phyloP scores from a whole-genome alignment of 2,797 vertebrate species.

The Platalea minor region DNA sequence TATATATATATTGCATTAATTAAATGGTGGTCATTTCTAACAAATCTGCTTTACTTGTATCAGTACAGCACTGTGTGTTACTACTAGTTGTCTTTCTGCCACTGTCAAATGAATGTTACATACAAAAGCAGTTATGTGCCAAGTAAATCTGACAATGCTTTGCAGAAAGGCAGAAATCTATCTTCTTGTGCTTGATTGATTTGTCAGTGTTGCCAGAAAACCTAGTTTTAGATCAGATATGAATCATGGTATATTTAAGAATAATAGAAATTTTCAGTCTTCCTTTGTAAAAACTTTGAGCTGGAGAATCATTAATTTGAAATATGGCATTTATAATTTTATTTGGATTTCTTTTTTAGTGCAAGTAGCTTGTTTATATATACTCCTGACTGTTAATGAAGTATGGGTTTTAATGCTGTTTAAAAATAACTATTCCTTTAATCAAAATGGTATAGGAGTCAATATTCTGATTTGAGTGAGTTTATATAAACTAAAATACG shows the following conservation, averaged over 20 bases:
- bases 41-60: background rate
- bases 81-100: background rate
- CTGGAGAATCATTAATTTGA: background rate
- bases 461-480: background rate
- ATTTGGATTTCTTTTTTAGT: background rate
- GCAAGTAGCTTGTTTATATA: background rate
- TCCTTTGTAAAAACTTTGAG: background rate
- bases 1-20: background rate
- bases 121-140: background rate
- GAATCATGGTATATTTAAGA: background rate
- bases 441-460: background rate
- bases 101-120: slow-evolving; percentile 21
- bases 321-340: background rate
- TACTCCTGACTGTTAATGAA: background rate
- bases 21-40: background rate
- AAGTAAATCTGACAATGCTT: slow-evolving; percentile 7
- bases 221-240: background rate
- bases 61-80: background rate
- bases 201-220: slow-evolving; percentile 14
- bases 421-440: background rate
- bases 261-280: background rate
- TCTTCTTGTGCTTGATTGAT: background rate
- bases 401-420: background rate
- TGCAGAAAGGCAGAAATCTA: slow-evolving; percentile 3
- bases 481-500: background rate